These are phyloP conservation scores for Stomatorhinus walkeri DNA, from an alignment of 2,797 vertebrate genomes.

Conservation along the genomic window DNA sequence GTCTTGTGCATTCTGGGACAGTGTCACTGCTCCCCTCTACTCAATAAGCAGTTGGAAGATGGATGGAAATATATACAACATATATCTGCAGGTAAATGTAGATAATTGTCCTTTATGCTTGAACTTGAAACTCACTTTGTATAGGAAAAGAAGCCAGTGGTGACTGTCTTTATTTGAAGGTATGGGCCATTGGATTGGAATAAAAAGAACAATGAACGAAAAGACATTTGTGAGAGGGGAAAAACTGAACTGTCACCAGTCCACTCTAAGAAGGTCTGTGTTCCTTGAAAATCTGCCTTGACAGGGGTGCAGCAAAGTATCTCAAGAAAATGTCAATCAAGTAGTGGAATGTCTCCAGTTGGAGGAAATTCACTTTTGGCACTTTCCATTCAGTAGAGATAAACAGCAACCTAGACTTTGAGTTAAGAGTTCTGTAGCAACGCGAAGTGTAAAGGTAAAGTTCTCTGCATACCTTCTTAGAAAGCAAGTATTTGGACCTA, in stretches of 20 bases:
- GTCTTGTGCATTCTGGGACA: background rate
- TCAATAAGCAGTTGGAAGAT: background rate
- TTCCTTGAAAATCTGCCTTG: conserved; percentile 44
- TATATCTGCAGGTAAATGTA: background rate
- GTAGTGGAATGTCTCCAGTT: conserved; percentile 37
- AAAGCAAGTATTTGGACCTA: background rate
- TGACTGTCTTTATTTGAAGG: conserved; percentile 25
- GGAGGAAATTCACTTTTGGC: conserved; percentile 52
- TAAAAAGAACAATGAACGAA: conserved; percentile 33
- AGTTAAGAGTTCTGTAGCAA: conserved; percentile 1
- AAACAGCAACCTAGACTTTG: conserved; percentile 40
- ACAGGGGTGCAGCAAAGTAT: conserved; percentile 39
- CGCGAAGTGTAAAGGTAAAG: background rate
- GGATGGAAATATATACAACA: background rate
- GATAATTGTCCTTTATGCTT: background rate
- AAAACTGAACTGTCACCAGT: conserved; percentile 37
- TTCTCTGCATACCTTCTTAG: background rate
- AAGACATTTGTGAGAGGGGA: conserved; percentile 31
- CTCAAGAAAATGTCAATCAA: conserved; percentile 51
- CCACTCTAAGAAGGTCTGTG: conserved; percentile 38
- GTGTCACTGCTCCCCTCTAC: background rate
- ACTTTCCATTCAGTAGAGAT: conserved; percentile 45
- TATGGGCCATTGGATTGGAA: conserved; percentile 26
- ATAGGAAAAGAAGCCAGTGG: conserved; percentile 17
- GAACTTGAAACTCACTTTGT: conserved; percentile 13